phyloP scores from a whole-genome alignment of 2,113 vertebrate species.

The Dasyprocta punctata region DNA sequence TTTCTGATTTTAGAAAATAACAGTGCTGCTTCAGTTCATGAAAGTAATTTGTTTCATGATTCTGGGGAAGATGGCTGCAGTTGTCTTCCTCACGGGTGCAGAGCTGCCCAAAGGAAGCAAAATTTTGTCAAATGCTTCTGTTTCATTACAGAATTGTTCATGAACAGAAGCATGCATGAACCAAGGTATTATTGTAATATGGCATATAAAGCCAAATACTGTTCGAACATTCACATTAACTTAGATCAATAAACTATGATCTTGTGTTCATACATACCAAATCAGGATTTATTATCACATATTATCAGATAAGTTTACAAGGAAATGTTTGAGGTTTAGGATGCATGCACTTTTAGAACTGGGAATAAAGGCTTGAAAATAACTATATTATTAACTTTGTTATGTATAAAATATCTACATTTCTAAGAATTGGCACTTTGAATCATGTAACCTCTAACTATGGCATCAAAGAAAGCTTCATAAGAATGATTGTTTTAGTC shows the following conservation, averaged over 20 bases:
- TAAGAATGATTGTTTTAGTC: neutral
- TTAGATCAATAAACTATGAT: neutral
- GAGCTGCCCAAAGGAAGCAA: neutral
- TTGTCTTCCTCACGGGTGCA: neutral
- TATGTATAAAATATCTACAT: slow-evolving; percentile 14
- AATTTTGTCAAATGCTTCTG: neutral
- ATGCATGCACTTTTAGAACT: neutral
- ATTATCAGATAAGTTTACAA: neutral
- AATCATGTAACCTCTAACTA: slow-evolving; percentile 27
- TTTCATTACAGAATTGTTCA: neutral
- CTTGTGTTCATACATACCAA: neutral
- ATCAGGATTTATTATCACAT: neutral
- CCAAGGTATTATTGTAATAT: neutral
- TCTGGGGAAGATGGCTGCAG: neutral
- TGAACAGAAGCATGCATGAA: neutral
- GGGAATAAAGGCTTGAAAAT: neutral
- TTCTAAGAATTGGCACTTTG: slow-evolving; percentile 6
- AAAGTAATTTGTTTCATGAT: neutral
- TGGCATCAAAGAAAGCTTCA: neutral
- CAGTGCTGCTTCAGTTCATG: neutral
- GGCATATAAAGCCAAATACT: neutral
- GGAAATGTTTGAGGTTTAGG: neutral
- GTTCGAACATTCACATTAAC: neutral
- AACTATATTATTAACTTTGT: neutral
- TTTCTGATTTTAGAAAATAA: slow-evolving; percentile 37